phyloP scores from a whole-genome alignment of 2,888 invertebrate genomes.

The Hololepta plana region DNA sequence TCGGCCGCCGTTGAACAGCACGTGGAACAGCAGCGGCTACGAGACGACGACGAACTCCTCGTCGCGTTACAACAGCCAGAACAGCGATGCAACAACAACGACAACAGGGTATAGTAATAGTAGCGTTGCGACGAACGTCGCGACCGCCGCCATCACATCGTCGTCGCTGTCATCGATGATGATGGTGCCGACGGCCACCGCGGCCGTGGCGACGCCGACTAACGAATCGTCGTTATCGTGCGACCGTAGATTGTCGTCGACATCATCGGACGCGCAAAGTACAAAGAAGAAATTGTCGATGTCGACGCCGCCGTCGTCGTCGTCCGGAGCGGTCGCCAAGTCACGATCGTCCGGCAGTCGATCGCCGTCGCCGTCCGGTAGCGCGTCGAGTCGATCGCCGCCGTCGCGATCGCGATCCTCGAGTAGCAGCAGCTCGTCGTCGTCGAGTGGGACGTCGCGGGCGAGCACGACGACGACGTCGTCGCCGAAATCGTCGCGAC shows the following conservation, averaged over 20 bases:
- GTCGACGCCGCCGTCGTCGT: too few species aligned
- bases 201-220: conserved; percentile 28
- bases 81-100: too few species aligned
- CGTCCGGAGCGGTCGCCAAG: too few species aligned
- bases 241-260: too few species aligned
- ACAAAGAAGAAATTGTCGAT: conserved; percentile 26
- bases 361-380: conserved; percentile 33
- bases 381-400: conserved; percentile 35
- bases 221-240: too few species aligned
- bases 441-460: conserved; percentile 43
- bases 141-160: not conserved
- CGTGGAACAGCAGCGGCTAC: too few species aligned
- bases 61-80: conserved; percentile 9
- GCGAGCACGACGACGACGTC: conserved; percentile 39
- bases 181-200: conserved; percentile 31
- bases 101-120: conserved; percentile 3
- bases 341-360: conserved; percentile 33
- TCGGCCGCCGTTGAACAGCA: conserved; percentile 11
- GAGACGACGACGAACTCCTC: conserved; percentile 11
- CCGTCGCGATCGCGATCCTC: conserved; percentile 31
- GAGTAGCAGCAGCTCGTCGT: conserved; percentile 37
- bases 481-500: conserved; percentile 34
- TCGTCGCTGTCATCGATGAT: conserved; percentile 24
- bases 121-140: not conserved
- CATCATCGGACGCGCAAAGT: conserved; percentile 15